Percentiles rank a stretch among this genome's conserved stretches.
phyloP scores from a whole-genome alignment of 2,113 vertebrate genomes.

The Talpa occidentalis region DNA sequence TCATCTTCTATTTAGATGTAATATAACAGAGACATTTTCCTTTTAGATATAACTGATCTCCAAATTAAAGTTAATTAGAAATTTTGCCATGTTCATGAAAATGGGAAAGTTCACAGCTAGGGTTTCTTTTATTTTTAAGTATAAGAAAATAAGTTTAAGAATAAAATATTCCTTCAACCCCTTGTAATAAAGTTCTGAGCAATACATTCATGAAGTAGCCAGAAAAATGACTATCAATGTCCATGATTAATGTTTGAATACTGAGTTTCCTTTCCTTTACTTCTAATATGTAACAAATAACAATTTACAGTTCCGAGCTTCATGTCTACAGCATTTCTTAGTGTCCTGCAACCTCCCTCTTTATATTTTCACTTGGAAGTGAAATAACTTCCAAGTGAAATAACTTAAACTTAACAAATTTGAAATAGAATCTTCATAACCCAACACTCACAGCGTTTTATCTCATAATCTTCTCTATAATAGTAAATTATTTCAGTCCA shows the following conservation, averaged over 20 bases:
- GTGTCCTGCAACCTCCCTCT: neutral
- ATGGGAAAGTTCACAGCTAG: neutral
- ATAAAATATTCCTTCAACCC: neutral
- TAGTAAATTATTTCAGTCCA: neutral
- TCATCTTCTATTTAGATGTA: conserved; percentile 28
- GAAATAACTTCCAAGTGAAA: too few species aligned
- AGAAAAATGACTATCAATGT: too few species aligned
- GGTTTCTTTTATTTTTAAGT: neutral
- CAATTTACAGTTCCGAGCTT: neutral
- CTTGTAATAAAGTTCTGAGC: neutral
- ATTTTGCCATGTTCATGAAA: conserved; percentile 27
- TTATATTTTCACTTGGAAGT: neutral
- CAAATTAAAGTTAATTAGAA: conserved; percentile 7
- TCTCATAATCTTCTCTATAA: neutral
- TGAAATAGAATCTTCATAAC: neutral
- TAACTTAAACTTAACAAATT: neutral
- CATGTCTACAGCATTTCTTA: neutral
- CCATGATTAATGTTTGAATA: neutral
- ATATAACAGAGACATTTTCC: neutral
- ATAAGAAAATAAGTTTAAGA: neutral
- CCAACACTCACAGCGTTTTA: neutral
- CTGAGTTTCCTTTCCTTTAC: neutral
- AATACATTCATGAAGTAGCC: too few species aligned
- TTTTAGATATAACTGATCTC: neutral
- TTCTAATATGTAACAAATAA: neutral